Evolutionary conservation across 2,888 invertebrate genomes (phyloP), one percentile per base, ranked within the genome.

Genomic region (Cataglyphis livida): DNA sequence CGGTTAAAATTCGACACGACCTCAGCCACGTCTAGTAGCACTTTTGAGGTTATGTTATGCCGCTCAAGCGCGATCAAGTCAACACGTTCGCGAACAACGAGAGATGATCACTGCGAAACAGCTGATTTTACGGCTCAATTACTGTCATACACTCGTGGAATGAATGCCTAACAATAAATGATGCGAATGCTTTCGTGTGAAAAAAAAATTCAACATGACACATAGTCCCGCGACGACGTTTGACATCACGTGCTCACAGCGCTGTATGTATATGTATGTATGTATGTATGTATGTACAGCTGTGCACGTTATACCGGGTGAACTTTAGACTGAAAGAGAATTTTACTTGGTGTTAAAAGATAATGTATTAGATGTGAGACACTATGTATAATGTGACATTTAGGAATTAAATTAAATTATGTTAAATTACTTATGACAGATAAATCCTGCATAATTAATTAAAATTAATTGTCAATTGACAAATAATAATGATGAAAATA

Each of bases 31-130:
- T 15, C 25, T n/a, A 0, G 38, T 12, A 38, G 71, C 57, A 4
- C 9, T 71, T 71, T 71, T 59, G 38, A 71, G 71, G 71, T 71
- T 71, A 71, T 25, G 25, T 71, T 71, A 71, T 35, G 18, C 18
- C 54, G 10, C 12, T 21, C 10, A 21, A 48, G n/a, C 59, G 70
- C 3, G 35, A 15, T 18, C 3, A 7, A 21, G 38, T 5, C 25
- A 15, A 10, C 28, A 10, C 18, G 28, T 7, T 21, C 12, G 10
- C 54, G 15, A n/a, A n/a, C 21, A 6, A 21, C 48, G 48, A 6
- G 18, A 15, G n/a, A 10, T 12, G 51, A 0, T 3, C 1, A 2
- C 21, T 51, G 32, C 48, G 35, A 21, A 15, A 51, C 70, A 15
- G 59, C 21, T 9, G 70, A 9, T 0, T 48, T 54, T 70, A 4